phyloP scores from a whole-genome alignment of 2,797 vertebrate species.

The Poeciliopsis turneri region DNA sequence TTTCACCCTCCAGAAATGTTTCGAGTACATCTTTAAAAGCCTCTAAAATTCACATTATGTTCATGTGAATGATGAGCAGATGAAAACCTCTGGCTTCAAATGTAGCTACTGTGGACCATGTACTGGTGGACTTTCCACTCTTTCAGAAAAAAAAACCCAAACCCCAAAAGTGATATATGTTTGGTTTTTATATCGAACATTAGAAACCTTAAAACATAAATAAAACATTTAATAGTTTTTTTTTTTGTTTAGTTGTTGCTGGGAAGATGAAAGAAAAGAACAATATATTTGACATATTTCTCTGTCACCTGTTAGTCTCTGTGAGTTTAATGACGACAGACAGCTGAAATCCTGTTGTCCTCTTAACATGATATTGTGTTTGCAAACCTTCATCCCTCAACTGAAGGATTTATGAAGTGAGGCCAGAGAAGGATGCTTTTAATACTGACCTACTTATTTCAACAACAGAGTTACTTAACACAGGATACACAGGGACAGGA shows the following conservation, averaged over 20 bases:
- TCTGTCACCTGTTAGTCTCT: conserved; percentile 61
- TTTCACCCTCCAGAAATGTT: background rate
- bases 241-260: conserved; percentile 19
- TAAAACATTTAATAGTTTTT: background rate
- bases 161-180: background rate
- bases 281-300: conserved; percentile 31
- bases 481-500: conserved; percentile 35
- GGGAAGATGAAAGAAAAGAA: conserved; percentile 14
- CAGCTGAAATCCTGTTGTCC: conserved; percentile 50
- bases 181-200: background rate
- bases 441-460: conserved; percentile 53
- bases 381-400: conserved; percentile 34
- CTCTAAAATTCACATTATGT: background rate
- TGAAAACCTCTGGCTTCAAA: background rate
- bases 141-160: background rate
- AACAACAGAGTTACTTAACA: conserved; percentile 31
- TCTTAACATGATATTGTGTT: conserved; percentile 47
- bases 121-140: background rate
- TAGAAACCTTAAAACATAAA: background rate
- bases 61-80: background rate
- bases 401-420: conserved; percentile 68
- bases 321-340: conserved; percentile 51
- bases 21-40: background rate
- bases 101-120: background rate
- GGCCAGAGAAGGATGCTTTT: conserved; percentile 57